phyloP scores from a whole-genome alignment of 2,113 vertebrate species.

The Nesogale talazaci region DNA sequence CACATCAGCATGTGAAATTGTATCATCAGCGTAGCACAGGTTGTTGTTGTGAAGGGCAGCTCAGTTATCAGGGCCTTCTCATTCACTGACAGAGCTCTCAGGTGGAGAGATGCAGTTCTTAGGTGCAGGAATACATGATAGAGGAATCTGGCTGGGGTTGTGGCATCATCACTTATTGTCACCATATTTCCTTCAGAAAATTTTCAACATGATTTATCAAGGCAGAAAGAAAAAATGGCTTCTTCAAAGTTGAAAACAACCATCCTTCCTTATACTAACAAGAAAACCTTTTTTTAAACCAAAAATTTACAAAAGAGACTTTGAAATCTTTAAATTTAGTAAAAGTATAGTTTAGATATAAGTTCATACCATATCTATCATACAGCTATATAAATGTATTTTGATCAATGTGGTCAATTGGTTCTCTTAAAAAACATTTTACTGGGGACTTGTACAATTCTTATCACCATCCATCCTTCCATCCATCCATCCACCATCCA shows the following conservation, averaged over 20 bases:
- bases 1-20: too few relatives aligned
- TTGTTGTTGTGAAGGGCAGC: too few relatives aligned
- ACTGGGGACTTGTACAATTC: too few relatives aligned
- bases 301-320: background rate
- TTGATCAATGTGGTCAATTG: background rate
- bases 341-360: constrained; percentile 13
- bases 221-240: background rate
- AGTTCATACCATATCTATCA: background rate
- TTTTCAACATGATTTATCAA: background rate
- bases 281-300: too few relatives aligned
- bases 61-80: background rate
- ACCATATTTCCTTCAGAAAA: background rate
- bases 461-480: too few relatives aligned
- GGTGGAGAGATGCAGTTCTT: background rate
- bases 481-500: too few relatives aligned
- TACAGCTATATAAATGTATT: background rate
- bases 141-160: background rate
- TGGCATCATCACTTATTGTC: background rate
- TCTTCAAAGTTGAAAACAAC: background rate
- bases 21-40: too few relatives aligned
- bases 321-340: constrained; percentile 28
- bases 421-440: too few relatives aligned
- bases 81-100: background rate
- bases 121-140: too few relatives aligned
- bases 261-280: background rate